phyloP scores from a whole-genome alignment of 2,113 vertebrate species.

The Tonatia bakeri region DNA sequence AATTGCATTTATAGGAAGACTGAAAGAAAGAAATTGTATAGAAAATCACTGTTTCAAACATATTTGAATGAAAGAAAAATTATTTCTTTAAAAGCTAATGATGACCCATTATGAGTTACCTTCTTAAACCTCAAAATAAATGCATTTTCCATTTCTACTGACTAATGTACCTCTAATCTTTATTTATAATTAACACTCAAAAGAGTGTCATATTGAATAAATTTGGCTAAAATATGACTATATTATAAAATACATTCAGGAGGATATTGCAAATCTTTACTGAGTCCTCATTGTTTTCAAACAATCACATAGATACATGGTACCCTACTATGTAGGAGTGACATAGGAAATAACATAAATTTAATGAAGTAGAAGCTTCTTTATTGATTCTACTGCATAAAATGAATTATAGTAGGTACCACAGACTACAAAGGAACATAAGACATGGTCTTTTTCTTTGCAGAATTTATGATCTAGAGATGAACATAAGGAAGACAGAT shows the following conservation, averaged over 20 bases:
- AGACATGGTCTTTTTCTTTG: background rate
- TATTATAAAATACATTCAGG: background rate
- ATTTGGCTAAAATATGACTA: background rate
- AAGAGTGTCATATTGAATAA: background rate
- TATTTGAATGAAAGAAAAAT: background rate
- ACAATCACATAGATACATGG: background rate
- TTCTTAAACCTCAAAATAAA: conserved; percentile 17
- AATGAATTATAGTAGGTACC: background rate
- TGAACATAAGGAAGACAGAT: background rate
- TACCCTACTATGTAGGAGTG: background rate
- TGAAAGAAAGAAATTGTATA: background rate
- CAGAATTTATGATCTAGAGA: background rate
- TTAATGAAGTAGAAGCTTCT: background rate
- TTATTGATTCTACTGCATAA: background rate
- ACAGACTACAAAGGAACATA: background rate
- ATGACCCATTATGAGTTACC: background rate
- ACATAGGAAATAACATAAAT: background rate
- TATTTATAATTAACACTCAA: background rate
- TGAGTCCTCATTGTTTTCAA: background rate
- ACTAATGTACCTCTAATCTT: background rate
- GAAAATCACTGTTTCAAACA: conserved; percentile 3
- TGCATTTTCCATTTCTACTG: background rate
- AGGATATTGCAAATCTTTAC: background rate
- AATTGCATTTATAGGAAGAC: background rate
- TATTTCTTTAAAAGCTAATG: background rate